Evolutionary conservation across 2,888 invertebrate species (phyloP).

Genomic region (Philhelius pedissequus): DNA sequence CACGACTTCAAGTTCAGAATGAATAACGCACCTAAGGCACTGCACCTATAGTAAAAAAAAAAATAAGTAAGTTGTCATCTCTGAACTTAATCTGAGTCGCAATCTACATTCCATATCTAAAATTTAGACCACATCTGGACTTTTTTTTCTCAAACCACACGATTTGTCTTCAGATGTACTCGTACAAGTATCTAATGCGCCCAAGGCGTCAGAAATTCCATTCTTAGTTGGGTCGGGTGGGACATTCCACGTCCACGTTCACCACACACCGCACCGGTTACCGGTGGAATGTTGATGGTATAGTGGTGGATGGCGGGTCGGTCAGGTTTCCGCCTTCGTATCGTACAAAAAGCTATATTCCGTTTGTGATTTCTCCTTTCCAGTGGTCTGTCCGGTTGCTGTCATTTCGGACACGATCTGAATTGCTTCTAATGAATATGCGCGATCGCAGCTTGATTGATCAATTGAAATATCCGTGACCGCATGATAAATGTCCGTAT

Average conservation of each 20-base stretch:
- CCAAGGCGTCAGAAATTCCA: slow-evolving; percentile 45
- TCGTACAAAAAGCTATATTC: neutral
- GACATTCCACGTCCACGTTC: too few relatives aligned
- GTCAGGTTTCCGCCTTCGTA: slow-evolving; percentile 43
- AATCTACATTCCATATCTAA: neutral
- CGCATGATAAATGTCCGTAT: slow-evolving; percentile 37
- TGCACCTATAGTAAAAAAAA: neutral
- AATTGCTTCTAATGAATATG: slow-evolving; percentile 36
- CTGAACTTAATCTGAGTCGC: neutral
- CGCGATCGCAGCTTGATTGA: slow-evolving; percentile 41
- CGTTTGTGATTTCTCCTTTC: slow-evolving; percentile 62
- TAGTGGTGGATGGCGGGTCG: too few relatives aligned
- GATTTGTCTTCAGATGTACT: slow-evolving; percentile 41
- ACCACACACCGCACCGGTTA: neutral
- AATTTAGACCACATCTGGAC: slow-evolving; percentile 17
- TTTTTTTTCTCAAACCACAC: slow-evolving; percentile 19
- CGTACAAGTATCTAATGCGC: neutral
- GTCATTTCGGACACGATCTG: slow-evolving; percentile 35
- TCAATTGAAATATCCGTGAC: slow-evolving; percentile 60
- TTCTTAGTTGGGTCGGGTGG: slow-evolving; percentile 57
- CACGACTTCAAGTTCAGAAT: too few relatives aligned
- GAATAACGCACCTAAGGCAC: too few relatives aligned
- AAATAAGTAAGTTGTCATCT: neutral
- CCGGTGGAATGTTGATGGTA: neutral
- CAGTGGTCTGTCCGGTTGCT: slow-evolving; percentile 48